phyloP scores from a whole-genome alignment of 2,113 vertebrate genomes.

The Struthidea cinerea region DNA sequence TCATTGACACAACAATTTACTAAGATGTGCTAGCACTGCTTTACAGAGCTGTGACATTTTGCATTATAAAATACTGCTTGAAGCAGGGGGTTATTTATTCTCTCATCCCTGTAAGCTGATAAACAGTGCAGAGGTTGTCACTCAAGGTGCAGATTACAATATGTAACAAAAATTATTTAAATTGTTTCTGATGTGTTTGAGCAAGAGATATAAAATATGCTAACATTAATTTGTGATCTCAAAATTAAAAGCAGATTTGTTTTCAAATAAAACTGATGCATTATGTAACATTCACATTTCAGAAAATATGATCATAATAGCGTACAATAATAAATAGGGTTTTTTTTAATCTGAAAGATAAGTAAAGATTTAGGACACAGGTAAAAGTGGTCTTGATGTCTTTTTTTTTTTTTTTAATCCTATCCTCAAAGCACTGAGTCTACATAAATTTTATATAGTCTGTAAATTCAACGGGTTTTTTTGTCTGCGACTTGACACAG shows the following conservation, averaged over 20 bases:
- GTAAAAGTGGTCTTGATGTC: not conserved
- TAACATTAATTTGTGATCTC: not conserved
- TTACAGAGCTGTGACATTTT: not conserved
- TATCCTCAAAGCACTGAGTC: not conserved
- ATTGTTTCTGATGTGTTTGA: not conserved
- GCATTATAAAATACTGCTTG: not conserved
- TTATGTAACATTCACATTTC: not conserved
- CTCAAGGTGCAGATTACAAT: not conserved
- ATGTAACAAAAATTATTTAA: not conserved
- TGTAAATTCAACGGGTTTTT: not conserved
- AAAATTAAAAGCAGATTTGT: not conserved
- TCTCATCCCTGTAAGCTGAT: not conserved
- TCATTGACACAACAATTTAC: not conserved
- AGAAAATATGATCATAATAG: not conserved
- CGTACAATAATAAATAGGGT: not conserved
- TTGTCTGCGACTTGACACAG: not conserved
- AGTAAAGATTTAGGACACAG: not conserved
- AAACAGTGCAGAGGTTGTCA: not conserved
- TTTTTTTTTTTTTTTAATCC: not conserved
- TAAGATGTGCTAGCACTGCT: not conserved
- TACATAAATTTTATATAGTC: not conserved
- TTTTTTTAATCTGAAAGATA: not conserved
- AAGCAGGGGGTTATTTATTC: not conserved
- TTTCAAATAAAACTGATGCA: not conserved
- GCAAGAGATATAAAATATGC: not conserved